Percentiles rank a stretch among this genome's conserved stretches.
phyloP scores from a whole-genome alignment of 2,888 invertebrate genomes.

The Esperia sulphurella region DNA sequence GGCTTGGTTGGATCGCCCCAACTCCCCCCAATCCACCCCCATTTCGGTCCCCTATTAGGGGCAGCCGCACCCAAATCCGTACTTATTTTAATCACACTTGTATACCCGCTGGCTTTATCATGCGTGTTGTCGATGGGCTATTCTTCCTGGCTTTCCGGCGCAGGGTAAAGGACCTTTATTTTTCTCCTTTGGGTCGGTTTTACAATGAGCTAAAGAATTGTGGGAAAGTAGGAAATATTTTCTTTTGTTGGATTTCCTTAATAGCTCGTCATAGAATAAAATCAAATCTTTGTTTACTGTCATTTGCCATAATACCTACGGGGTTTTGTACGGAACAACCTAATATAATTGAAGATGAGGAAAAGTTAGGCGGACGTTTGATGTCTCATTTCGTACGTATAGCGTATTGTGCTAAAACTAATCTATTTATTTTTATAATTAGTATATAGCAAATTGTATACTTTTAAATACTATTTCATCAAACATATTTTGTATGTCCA shows the following conservation, averaged over 20 bases:
- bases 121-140: constrained; percentile 53
- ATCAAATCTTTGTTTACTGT: not conserved
- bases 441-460: no score
- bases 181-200: constrained; percentile 23
- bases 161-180: constrained; percentile 30
- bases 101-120: constrained; percentile 63
- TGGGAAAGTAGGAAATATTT: constrained; percentile 30
- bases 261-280: not conserved
- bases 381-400: no score
- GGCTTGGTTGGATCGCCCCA: constrained; percentile 37
- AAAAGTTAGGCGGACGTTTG: no score
- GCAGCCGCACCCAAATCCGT: constrained; percentile 67
- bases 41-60: constrained; percentile 28
- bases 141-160: constrained; percentile 13
- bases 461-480: no score
- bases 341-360: no score
- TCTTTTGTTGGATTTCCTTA: not conserved
- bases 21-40: constrained; percentile 14
- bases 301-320: not conserved
- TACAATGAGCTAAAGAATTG: constrained; percentile 17
- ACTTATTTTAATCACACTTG: constrained; percentile 72
- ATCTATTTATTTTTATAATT: no score
- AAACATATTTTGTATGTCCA: no score
- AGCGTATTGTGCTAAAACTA: no score
- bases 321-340: no score